phyloP scores from a whole-genome alignment of 2,888 invertebrate species.

The Drosophila subquinaria region DNA sequence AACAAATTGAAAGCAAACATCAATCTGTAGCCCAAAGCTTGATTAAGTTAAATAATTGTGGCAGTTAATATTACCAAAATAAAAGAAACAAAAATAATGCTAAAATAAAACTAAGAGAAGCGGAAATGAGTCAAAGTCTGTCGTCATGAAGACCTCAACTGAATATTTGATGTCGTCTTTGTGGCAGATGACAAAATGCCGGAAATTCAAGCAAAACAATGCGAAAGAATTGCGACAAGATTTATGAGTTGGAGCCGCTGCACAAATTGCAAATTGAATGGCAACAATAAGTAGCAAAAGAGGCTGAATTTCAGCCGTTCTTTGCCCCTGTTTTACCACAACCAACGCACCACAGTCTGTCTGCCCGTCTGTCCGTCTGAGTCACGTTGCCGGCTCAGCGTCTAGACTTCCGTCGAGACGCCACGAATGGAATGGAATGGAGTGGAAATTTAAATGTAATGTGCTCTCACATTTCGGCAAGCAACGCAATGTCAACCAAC shows the following conservation, averaged over 20 bases:
- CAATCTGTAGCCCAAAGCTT: constrained; percentile 25
- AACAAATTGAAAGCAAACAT: constrained; percentile 54
- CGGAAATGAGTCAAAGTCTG: constrained; percentile 10
- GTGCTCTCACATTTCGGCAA: constrained; percentile 37
- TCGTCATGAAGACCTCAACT: background rate
- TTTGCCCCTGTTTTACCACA: background rate
- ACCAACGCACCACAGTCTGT: background rate
- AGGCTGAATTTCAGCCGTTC: background rate
- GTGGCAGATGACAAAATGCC: constrained; percentile 32
- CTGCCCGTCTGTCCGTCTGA: constrained; percentile 38
- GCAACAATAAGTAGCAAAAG: constrained; percentile 47
- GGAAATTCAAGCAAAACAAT: constrained; percentile 78
- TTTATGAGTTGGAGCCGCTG: constrained; percentile 52
- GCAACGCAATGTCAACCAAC: constrained; percentile 17
- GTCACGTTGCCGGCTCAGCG: constrained; percentile 55
- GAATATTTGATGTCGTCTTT: constrained; percentile 16
- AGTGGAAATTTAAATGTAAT: constrained; percentile 61
- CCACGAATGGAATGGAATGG: constrained; percentile 43
- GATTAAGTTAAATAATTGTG: constrained; percentile 31
- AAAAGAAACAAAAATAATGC: background rate
- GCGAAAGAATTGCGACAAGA: constrained; percentile 42
- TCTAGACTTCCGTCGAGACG: constrained; percentile 78
- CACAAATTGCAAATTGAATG: constrained; percentile 78
- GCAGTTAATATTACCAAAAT: background rate
- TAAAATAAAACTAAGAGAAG: background rate